phyloP scores from a whole-genome alignment of 1,140 invertebrate genomes.

The Theocolax elegans region DNA sequence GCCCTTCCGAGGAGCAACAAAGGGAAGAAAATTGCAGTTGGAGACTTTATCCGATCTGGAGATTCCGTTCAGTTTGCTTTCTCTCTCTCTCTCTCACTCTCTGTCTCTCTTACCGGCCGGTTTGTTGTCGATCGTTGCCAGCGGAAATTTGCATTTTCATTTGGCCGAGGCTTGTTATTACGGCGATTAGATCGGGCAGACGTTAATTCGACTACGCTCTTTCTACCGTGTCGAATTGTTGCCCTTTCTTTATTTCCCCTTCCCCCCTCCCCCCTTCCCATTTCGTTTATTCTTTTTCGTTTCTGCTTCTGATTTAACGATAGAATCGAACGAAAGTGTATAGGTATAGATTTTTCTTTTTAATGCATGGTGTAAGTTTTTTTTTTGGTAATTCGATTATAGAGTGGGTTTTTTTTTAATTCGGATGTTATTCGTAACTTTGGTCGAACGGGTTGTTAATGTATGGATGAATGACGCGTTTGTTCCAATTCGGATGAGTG shows the following conservation, averaged over 20 bases:
- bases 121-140: too few species aligned
- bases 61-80: background rate
- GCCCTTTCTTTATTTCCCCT: background rate
- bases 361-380: too few species aligned
- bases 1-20: background rate
- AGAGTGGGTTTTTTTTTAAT: too few species aligned
- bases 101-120: too few species aligned
- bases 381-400: too few species aligned
- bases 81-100: too few species aligned
- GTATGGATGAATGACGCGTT: too few species aligned
- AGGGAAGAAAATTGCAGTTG: background rate
- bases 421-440: too few species aligned
- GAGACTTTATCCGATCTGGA: slow-evolving; percentile 10
- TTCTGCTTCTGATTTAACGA: background rate
- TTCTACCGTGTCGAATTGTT: slow-evolving; percentile 10
- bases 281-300: background rate
- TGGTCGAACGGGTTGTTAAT: too few species aligned
- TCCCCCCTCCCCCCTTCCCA: background rate
- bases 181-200: slow-evolving; percentile 36
- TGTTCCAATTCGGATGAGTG: too few species aligned
- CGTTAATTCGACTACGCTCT: slow-evolving; percentile 28
- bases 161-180: slow-evolving; percentile 36
- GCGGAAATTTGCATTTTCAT: slow-evolving; percentile 40
- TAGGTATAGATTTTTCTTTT: too few species aligned
- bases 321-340: slow-evolving; percentile 6